Evolutionary conservation across 2,888 invertebrate species (phyloP).

Genomic region (Tiliacea citrago): DNA sequence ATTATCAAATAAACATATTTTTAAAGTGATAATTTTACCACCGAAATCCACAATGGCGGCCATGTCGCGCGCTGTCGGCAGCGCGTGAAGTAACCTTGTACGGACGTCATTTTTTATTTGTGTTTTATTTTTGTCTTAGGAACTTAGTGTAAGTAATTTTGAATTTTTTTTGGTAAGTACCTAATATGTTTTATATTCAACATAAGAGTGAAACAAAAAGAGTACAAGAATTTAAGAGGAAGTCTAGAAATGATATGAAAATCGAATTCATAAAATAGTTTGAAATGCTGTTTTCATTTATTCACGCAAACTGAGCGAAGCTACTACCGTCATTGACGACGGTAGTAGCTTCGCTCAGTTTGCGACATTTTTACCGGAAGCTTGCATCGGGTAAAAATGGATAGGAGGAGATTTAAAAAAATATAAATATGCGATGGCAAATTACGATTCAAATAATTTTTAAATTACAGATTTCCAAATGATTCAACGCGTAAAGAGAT

Average conservation of each 20-base stretch:
- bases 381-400: no score
- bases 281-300: no score
- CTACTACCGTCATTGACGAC: no score
- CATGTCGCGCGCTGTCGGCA: not conserved
- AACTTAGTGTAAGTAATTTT: not conserved
- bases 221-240: no score
- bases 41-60: not conserved
- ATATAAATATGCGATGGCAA: not conserved
- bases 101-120: not conserved
- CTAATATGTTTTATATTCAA: not conserved
- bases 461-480: conserved; percentile 1
- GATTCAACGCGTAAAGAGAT: conserved; percentile 1
- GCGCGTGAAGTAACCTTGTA: not conserved
- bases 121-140: not conserved
- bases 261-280: no score
- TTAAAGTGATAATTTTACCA: not conserved
- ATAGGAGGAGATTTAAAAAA: not conserved
- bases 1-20: not conserved
- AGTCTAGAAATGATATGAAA: no score
- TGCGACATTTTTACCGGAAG: no score
- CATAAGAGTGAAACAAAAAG: not conserved
- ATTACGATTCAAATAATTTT: not conserved
- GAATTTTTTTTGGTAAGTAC: not conserved
- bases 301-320: no score
- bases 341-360: no score